A percentile compares a stretch with the other conserved stretches of the same genome.
These are phyloP conservation scores for Aplocera efformata DNA, from an alignment of 2,888 invertebrate genomes.

Conservation along the genomic window DNA sequence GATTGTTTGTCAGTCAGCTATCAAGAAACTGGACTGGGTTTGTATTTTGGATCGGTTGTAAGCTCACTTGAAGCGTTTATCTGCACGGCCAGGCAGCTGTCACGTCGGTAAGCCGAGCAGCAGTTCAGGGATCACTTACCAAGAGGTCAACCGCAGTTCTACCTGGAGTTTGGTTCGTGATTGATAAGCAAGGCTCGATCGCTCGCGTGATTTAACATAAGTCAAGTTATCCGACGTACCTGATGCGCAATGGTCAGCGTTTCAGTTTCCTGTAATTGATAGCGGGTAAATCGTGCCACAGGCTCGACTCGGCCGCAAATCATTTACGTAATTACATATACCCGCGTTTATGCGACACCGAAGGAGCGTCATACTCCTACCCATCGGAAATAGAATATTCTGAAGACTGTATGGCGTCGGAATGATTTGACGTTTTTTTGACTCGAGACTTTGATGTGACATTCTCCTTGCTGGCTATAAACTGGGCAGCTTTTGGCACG, in stretches of 20 bases:
- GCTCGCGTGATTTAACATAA: constrained; percentile 18
- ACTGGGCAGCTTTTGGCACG: constrained; percentile 16
- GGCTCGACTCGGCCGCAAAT: constrained; percentile 4
- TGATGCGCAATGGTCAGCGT: constrained; percentile 17
- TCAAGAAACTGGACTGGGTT: constrained; percentile 10
- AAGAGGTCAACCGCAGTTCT: constrained; percentile 14
- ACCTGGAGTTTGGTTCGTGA: constrained; percentile 14
- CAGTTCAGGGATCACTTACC: constrained; percentile 20
- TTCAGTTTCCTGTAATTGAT: constrained; percentile 25
- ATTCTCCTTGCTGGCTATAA: constrained; percentile 15
- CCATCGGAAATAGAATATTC: constrained; percentile 17
- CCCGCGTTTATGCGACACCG: constrained; percentile 10
- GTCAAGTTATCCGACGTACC: constrained; percentile 15
- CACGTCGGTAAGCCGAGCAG: constrained; percentile 21
- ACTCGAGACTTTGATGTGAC: constrained; percentile 12
- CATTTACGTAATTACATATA: constrained; percentile 13
- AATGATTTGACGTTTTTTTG: constrained; percentile 14
- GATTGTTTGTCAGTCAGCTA: constrained; percentile 22
- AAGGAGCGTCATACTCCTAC: constrained; percentile 4
- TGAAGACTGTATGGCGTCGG: constrained; percentile 21
- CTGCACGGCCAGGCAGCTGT: constrained; percentile 15
- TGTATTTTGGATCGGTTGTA: constrained; percentile 2
- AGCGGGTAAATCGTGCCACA: constrained; percentile 10
- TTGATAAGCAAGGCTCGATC: constrained; percentile 11
- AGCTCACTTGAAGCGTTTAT: constrained; percentile 7